Evolutionary conservation across 1,140 invertebrate genomes (phyloP), one percentile per base, ranked within the genome.

Genomic region (Drosophila carrolli): DNA sequence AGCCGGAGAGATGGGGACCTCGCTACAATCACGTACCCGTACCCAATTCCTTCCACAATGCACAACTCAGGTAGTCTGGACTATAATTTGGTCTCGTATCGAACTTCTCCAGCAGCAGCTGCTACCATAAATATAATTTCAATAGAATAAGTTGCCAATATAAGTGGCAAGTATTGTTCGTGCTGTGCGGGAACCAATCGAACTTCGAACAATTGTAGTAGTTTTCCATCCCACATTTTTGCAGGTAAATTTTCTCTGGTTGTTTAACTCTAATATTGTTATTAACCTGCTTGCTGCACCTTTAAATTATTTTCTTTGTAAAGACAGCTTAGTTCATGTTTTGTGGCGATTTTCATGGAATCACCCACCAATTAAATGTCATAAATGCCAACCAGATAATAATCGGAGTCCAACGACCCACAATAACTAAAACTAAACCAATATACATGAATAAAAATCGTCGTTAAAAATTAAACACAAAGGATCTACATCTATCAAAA

Each of bases 71-170:
- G 67, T 71, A 75, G 72, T 44, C 61, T 53, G 40, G 61, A 54
- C 47, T 54, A 75, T 75, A 75, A 75, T 75, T 75, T 75, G 71
- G 67, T 71, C 50, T 70, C 65, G 43, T 41, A 41, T 70, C 29
- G 65, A 71, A 43, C 68, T 55, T 23, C 66, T 53, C 16, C 48
- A 40, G 62, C 61, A 67, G 43, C 67, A 71, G 55, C 67, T 53
- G 62, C 55, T 41, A 43, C 71, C 32, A 75, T 75, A 75, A 76
- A 76, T 67, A 76, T 76, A 59, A 76, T 76, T 76, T 76, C 72
- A 67, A 76, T 75, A 76, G 72, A 76, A 76, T 53, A 75, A 75
- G 53, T 75, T 75, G 48, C 71, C 73, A 66, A 75, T 75, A 54
- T 67, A 76, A 58, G 73, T 66, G 61, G 53, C 61, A 66, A 50